Evolutionary conservation across 1,140 invertebrate genomes (phyloP), one percentile per base, ranked within the genome.

Genomic region (Probaryconus sp.): DNA sequence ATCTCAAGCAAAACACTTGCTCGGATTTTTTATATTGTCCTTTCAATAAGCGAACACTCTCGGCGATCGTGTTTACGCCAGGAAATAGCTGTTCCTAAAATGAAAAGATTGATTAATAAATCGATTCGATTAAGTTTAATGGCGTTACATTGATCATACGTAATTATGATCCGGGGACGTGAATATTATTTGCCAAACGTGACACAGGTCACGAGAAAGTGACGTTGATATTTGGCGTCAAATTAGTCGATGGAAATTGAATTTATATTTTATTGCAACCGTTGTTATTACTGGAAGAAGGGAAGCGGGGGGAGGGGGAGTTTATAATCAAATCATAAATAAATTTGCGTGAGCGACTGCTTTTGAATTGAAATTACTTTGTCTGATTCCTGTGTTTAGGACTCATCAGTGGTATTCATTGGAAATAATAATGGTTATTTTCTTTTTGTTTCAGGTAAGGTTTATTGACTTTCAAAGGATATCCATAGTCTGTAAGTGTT

Each of bases 191-290:
- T 55, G 47, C 48, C 51, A 13, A 24, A 35, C 13, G 43, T 31
- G 48, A 55, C 58, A 40, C 53, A 38, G 48, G 65, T 69, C 65
- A 48, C 47, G 65, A 58, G 64, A 68, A 68, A 68, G 47, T 68
- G 55, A 55, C 50, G 38, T 26, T n/a, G 51, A 37, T 24, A 40
- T 61, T 61, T 61, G 40, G 42, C 37, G 26, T 40, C 47, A 43
- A 73, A 73, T 67, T 55, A 67, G 42, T 6, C 50, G 16, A 43
- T 50, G 4, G 16, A 13, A 43, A 21, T 38, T 31, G 26, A 20
- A 40, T 10, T 5, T 13, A 30, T 42, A 13, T 42, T 43, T 30
- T 42, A 42, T 42, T 42, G n/a, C n/a, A 53, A 53, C 16, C 17
- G 3, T n/a, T 9, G 35, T 3, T 26, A 38, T 37, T 3, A n/a